These are phyloP conservation scores for Myotis lucifugus DNA, from an alignment of 2,113 vertebrate species.

Conservation along the genomic window DNA sequence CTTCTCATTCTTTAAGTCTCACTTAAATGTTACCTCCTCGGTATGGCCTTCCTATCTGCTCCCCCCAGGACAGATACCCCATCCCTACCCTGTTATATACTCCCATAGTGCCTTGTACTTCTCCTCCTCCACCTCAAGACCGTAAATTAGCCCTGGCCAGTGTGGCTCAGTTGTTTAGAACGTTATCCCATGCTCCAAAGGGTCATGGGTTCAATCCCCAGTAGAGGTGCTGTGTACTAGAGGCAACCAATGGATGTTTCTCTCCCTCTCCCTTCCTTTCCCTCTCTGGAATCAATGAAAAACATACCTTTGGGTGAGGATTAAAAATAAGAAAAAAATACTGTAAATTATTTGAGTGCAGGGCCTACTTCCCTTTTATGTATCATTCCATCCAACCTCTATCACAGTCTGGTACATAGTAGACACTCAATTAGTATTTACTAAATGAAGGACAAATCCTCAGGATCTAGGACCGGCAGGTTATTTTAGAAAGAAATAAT, in stretches of 20 bases:
- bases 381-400: slow-evolving; percentile 12
- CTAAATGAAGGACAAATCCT: slow-evolving; percentile 52
- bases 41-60: not conserved
- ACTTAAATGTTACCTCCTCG: slow-evolving; percentile 26
- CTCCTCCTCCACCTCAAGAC: slow-evolving; percentile 19
- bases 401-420: not conserved
- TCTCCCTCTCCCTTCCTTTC: not conserved
- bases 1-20: slow-evolving; percentile 18
- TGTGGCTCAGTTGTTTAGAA: not conserved
- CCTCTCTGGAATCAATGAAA: not conserved
- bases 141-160: not conserved
- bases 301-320: not conserved
- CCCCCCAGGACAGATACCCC: not conserved
- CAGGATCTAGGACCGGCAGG: not conserved
- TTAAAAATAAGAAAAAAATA: not conserved
- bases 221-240: not conserved
- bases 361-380: not conserved
- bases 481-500: slow-evolving; percentile 51
- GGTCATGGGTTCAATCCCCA: not conserved
- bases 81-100: not conserved
- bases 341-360: not conserved
- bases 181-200: not conserved
- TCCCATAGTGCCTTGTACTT: not conserved
- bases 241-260: not conserved
- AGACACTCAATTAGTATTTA: slow-evolving; percentile 39